Evolutionary conservation across 2,797 vertebrate genomes (phyloP).

Genomic region (Clarias pachynema): DNA sequence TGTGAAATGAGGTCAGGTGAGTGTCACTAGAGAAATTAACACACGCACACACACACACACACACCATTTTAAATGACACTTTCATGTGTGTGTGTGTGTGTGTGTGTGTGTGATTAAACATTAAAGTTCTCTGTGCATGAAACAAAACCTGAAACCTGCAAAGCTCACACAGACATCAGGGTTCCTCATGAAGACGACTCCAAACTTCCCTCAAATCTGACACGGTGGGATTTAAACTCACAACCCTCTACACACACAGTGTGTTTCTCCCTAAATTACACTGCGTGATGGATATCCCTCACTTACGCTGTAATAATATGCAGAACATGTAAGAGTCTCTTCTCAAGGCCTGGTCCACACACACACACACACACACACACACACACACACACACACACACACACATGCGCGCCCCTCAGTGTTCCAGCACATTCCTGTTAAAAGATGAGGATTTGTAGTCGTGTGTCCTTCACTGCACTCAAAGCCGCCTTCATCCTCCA

Average conservation of each 20-base stretch:
- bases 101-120: constrained; percentile 14
- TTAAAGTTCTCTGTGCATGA: neutral
- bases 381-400: constrained; percentile 4
- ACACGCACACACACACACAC: neutral
- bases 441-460: constrained; percentile 73
- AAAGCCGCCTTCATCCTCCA: constrained; percentile 75
- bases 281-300: too few species aligned
- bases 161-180: constrained; percentile 4
- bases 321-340: neutral
- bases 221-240: neutral
- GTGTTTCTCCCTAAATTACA: neutral
- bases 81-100: constrained; percentile 15
- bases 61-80: neutral
- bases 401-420: constrained; percentile 50
- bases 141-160: constrained; percentile 7
- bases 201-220: too few species aligned
- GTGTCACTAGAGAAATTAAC: constrained; percentile 37
- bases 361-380: constrained; percentile 3
- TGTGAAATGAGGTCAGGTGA: constrained; percentile 57
- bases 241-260: neutral
- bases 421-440: constrained; percentile 71
- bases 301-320: neutral
- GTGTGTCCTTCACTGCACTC: constrained; percentile 78
- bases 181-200: constrained; percentile 43
- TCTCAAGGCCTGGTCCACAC: neutral